Evolutionary conservation across 2,888 invertebrate genomes (phyloP), one percentile per base, ranked within the genome.

Genomic region (Rhingia campestris): DNA sequence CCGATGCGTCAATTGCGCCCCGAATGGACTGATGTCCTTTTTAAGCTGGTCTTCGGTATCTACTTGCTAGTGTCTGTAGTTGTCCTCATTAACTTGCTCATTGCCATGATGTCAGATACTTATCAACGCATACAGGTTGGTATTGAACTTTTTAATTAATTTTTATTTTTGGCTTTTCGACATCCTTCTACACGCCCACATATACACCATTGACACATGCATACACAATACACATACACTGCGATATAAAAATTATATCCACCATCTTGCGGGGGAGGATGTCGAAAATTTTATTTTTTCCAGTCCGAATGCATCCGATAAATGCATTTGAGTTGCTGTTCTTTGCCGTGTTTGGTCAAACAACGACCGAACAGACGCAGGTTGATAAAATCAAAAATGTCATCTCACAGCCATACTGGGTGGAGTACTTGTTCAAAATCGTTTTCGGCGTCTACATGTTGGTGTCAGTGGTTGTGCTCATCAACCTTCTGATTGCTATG

Each of bases 51-150:
- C 89, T 98, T 99, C 93, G 99, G 98, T 89, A 95, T 97, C 92
- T 99, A 99, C 95, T 96, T 99, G 95, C 95, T 99, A 95, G 97
- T 99, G 92, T 98, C 98, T 88, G 96, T 98, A 91, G 97, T 99
- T 93, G 99, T 99, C 91, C 95, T 99, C 90, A 97, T 99, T 93
- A 99, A 99, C 93, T 95, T 99, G 92, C 96, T 99, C 92, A 99
- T 99, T 95, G 99, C 99, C 93, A 99, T 99, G 99, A 99, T 99
- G 98, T 98, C 98, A 93, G 99, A 99, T 94, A 99, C 99, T 89
- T 99, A 99, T 93, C 99, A 99, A 92, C 95, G 98, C 91, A 99
- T 99, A 90, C 97, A 99, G 95, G 99, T 99, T 95, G 94, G 92
- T 93, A 92, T 92, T 90, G 87, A 87, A 87, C 80, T 61, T 56